These are phyloP conservation scores for Sciaenops ocellatus DNA, from an alignment of 2,797 vertebrate genomes.

Conservation along the genomic window DNA sequence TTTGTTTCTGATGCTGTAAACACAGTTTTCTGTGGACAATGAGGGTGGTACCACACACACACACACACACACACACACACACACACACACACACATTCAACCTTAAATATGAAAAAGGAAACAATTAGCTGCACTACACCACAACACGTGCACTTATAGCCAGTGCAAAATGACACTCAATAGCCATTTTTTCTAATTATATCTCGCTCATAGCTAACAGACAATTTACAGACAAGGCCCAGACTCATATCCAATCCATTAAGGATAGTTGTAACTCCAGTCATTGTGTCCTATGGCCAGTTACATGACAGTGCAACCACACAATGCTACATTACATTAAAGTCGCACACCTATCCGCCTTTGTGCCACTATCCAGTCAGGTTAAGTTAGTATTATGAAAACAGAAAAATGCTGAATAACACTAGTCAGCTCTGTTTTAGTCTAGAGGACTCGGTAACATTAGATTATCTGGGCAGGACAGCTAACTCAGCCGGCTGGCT, in stretches of 20 bases:
- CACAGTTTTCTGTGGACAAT: not conserved
- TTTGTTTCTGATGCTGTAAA: not conserved
- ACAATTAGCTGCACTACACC: not conserved
- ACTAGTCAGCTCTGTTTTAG: not conserved
- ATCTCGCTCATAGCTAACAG: not conserved
- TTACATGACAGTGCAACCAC: slow-evolving; percentile 44
- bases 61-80: not conserved
- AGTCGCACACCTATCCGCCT: accelerated
- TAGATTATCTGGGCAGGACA: not conserved
- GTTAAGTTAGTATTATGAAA: not conserved
- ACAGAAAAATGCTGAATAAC: not conserved
- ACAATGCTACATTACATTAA: not conserved
- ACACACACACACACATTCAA: not conserved
- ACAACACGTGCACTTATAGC: not conserved
- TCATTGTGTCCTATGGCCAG: slow-evolving; percentile 10
- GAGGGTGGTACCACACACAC: not conserved
- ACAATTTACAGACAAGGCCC: not conserved
- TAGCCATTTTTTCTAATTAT: not conserved
- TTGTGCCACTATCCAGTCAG: too few species aligned
- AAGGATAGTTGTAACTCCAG: not conserved
- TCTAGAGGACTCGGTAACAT: not conserved
- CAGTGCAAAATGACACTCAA: not conserved
- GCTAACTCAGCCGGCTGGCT: slow-evolving; percentile 23
- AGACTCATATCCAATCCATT: not conserved
- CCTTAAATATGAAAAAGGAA: not conserved